These are phyloP conservation scores for Muscicapa striata DNA, from an alignment of 2,797 vertebrate genomes.

Conservation along the genomic window DNA sequence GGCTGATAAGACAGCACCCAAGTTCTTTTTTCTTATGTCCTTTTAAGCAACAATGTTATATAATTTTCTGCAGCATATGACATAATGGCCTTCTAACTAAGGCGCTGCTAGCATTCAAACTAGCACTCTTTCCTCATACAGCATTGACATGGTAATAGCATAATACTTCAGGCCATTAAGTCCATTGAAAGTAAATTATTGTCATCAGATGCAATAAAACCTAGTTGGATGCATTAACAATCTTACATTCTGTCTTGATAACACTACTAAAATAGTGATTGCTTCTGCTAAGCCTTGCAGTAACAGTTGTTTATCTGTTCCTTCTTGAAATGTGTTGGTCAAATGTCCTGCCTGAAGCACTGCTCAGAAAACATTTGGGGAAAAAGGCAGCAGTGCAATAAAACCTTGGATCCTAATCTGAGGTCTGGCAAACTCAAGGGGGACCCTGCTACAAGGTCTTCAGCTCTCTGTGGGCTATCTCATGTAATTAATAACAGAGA, in stretches of 20 bases:
- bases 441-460: not conserved
- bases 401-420: not conserved
- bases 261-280: not conserved
- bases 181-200: conserved; percentile 55
- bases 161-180: conserved; percentile 53
- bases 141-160: conserved; percentile 55
- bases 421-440: not conserved
- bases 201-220: conserved; percentile 32
- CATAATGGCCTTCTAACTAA: not conserved
- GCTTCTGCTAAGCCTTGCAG: not conserved
- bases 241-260: conserved; percentile 26
- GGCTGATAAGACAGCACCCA: not conserved
- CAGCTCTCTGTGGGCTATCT: not conserved
- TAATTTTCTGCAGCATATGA: not conserved
- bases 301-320: not conserved
- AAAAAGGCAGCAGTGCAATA: not conserved
- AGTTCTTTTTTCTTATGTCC: not conserved
- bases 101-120: conserved; percentile 4
- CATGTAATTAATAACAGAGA: not conserved
- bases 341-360: not conserved
- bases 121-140: not conserved
- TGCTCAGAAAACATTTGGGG: not conserved
- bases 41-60: not conserved
- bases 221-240: conserved; percentile 1
- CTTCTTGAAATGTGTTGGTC: not conserved